phyloP scores from a whole-genome alignment of 2,797 vertebrate genomes.

The Falco concolor region DNA sequence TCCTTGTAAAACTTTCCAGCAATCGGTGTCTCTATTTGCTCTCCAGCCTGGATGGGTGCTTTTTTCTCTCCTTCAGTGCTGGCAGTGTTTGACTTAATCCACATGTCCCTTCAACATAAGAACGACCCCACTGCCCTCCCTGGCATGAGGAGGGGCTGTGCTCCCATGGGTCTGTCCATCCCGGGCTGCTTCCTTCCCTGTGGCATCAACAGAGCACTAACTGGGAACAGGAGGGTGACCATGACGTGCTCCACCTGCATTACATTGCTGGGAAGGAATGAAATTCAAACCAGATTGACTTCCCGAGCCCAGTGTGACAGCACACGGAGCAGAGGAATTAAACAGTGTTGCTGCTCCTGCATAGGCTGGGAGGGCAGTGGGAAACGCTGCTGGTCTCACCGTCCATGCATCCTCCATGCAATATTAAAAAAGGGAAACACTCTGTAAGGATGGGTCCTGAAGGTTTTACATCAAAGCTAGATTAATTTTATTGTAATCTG shows the following conservation, averaged over 20 bases:
- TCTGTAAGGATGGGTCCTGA: not conserved
- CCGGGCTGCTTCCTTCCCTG: not conserved
- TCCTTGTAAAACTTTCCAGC: conserved; percentile 19
- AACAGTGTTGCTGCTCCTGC: not conserved
- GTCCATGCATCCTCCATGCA: fast-evolving
- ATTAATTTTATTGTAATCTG: not conserved
- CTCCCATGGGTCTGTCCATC: fast-evolving
- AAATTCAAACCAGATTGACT: not conserved
- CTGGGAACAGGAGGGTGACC: not conserved
- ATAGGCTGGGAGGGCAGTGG: not conserved
- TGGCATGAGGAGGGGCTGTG: not conserved
- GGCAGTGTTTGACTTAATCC: not conserved
- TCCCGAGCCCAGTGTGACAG: not conserved
- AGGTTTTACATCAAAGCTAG: not conserved
- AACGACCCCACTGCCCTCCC: not conserved
- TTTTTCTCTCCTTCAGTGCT: not conserved
- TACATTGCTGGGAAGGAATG: not conserved
- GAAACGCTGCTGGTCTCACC: not conserved
- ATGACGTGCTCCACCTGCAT: not conserved
- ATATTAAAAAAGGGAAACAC: not conserved
- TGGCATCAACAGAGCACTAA: not conserved
- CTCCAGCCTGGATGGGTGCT: not conserved
- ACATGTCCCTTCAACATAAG: fast-evolving
- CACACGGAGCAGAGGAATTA: not conserved
- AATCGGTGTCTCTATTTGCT: conserved; percentile 29